Evolutionary conservation across 2,113 vertebrate species (phyloP).

Genomic region (Epinephelus lanceolatus): DNA sequence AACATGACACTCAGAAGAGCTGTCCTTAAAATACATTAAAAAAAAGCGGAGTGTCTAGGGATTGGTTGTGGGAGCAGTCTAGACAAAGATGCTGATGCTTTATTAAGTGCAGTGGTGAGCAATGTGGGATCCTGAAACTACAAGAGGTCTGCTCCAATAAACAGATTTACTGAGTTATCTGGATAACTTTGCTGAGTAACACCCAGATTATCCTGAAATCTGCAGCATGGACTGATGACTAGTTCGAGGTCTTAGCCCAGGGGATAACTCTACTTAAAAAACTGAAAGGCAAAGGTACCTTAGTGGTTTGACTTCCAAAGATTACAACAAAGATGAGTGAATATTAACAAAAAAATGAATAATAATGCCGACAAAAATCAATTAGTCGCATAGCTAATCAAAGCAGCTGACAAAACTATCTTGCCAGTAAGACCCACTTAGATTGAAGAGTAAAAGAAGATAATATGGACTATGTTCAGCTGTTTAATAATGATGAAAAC

Average conservation of each 20-base stretch:
- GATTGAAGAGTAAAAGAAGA: too few species aligned
- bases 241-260: not conserved
- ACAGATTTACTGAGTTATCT: not conserved
- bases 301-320: not conserved
- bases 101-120: not conserved
- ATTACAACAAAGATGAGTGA: not conserved
- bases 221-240: not conserved
- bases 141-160: not conserved
- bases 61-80: conserved; percentile 24
- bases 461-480: too few species aligned
- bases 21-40: conserved; percentile 32
- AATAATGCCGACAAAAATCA: too few species aligned
- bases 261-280: not conserved
- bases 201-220: not conserved
- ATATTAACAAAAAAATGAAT: too few species aligned
- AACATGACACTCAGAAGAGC: conserved; percentile 40
- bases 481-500: too few species aligned
- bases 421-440: too few species aligned
- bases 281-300: not conserved
- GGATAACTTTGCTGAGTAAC: not conserved
- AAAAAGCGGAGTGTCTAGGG: not conserved
- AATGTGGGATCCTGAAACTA: conserved; percentile 11
- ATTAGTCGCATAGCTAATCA: too few species aligned
- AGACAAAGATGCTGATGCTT: conserved; percentile 22
- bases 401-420: too few species aligned